phyloP scores from a whole-genome alignment of 2,888 invertebrate genomes.

The Parasteatoda lunata region DNA sequence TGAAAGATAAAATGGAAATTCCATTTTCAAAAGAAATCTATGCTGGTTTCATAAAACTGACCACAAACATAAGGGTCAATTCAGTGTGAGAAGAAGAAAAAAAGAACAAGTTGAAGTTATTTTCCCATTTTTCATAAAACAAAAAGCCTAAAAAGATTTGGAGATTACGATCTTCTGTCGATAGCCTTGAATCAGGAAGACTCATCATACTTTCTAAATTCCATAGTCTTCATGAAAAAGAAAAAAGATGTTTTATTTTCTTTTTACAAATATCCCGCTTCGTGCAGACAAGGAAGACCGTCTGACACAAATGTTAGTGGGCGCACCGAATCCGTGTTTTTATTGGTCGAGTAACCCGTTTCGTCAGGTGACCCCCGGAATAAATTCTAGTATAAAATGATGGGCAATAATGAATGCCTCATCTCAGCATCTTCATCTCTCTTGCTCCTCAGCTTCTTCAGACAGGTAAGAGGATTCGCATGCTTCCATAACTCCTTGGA shows the following conservation, averaged over 20 bases:
- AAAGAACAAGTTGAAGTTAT: neutral
- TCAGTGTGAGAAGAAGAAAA: neutral
- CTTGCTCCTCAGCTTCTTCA: constrained; percentile 10
- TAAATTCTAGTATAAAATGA: constrained; percentile 34
- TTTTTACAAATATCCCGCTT: constrained; percentile 4
- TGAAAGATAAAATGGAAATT: neutral
- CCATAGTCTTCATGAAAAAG: constrained; percentile 18
- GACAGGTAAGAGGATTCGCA: constrained; percentile 13
- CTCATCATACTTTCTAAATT: constrained; percentile 19
- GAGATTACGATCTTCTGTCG: constrained; percentile 37
- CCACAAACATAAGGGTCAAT: neutral
- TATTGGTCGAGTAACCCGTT: constrained; percentile 67
- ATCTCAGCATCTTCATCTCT: constrained; percentile 12
- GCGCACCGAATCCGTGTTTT: constrained; percentile 33
- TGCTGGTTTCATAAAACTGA: neutral
- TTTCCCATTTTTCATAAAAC: neutral
- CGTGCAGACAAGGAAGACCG: constrained; percentile 32
- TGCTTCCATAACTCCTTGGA: no score
- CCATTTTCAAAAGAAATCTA: neutral
- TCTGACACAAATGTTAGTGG: constrained; percentile 48
- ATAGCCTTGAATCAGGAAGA: constrained; percentile 52
- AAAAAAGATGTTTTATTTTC: constrained; percentile 41
- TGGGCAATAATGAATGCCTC: constrained; percentile 5
- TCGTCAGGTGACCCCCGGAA: constrained; percentile 61
- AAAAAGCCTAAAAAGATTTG: neutral